A percentile compares a stretch with the other conserved stretches of the same genome.
These are phyloP conservation scores for Notarius quadriscutis DNA, from an alignment of 2,113 vertebrate genomes.

Conservation along the genomic window DNA sequence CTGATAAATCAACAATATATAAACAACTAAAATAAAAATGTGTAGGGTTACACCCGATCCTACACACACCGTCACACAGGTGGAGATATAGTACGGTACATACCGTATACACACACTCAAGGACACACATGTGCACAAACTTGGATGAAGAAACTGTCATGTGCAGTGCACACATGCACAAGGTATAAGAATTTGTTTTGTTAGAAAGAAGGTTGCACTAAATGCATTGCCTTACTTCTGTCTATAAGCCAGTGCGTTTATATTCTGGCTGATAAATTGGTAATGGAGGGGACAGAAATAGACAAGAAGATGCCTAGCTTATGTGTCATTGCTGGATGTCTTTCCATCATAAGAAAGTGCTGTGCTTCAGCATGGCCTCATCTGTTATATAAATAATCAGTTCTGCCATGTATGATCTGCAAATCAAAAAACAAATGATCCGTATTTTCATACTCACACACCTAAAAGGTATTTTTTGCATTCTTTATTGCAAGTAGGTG, in stretches of 20 bases:
- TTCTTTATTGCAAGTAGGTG: background rate
- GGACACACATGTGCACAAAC: background rate
- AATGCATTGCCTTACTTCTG: slow-evolving; percentile 2
- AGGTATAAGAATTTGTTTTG: slow-evolving; percentile 1
- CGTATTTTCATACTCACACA: background rate
- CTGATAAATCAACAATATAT: slow-evolving; percentile 2
- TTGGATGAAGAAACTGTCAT: background rate
- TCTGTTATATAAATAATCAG: background rate
- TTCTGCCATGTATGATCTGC: background rate
- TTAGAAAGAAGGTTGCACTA: background rate
- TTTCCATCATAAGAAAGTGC: background rate
- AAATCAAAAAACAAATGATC: background rate
- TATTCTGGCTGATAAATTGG: background rate
- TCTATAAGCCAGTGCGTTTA: slow-evolving; percentile 20
- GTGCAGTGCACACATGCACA: background rate
- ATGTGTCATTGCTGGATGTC: background rate
- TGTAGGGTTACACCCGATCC: background rate
- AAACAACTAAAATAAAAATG: slow-evolving; percentile 13
- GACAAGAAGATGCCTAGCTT: slow-evolving; percentile 5
- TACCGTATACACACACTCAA: background rate
- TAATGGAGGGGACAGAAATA: slow-evolving; percentile 8
- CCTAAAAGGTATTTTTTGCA: background rate
- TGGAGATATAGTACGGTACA: background rate
- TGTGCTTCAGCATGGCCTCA: background rate
- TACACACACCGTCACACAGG: background rate